Evolutionary conservation across 2,888 invertebrate species (phyloP), one percentile per base, ranked within the genome.

Genomic region (Drosophila neutralis): DNA sequence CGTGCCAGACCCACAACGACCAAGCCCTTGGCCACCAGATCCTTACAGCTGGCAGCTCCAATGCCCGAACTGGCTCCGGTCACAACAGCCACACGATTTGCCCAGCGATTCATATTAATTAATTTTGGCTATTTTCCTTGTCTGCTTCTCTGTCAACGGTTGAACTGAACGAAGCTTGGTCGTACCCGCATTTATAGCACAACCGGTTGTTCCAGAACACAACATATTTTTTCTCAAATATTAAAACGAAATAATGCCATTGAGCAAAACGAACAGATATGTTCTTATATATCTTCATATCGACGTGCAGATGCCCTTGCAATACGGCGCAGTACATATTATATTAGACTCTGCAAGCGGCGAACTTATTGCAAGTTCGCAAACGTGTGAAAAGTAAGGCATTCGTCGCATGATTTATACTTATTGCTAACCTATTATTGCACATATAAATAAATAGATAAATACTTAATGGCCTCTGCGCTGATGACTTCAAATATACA

Each of bases 1-100:
- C 94, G 91, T 0, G 94, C 94, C 76, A 94, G 90, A 1, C 94
- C 95, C 5, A 94, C 93, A 0, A 95, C 95, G 42, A 93, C 92
- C 83, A 95, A 82, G 4, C 95, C 95, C 64, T 92, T 90, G 66
- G 92, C 88, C 10, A 93, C 93, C 48, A 95, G 84, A 65, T 92
- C 91, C 45, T 88, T 89, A 18, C 91, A 92, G 51, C 93, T 91
- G 7, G 93, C 93, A 1, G 93, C 94, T 18, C 94, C 95, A 67
- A 95, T 95, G 10, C 95, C 95, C 0, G 94, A 93, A 84, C 95
- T 95, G 24, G 95, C 95, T 6, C 95, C 95, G 0, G 95, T 95
- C 58, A 95, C 95, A 13, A 95, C 93, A 1, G 95, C 95, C 0
- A 94, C 94, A 84, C 94, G 94, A 67, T 94, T 94, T 1, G 78